These are phyloP conservation scores for Pangasius djambal DNA, from an alignment of 2,797 vertebrate species.

Conservation along the genomic window DNA sequence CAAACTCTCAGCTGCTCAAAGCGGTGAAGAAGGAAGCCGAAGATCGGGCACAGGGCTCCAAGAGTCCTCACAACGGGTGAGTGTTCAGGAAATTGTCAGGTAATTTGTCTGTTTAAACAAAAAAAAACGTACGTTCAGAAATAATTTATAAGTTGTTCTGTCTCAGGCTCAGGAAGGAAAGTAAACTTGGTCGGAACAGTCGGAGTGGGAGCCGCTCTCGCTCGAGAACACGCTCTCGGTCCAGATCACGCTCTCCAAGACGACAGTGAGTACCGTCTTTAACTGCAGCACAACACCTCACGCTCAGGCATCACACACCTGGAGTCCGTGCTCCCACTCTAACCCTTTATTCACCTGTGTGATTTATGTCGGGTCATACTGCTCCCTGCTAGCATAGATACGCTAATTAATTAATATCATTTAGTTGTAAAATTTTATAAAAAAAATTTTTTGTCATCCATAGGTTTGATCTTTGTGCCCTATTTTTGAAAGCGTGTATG, in stretches of 20 bases:
- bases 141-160: neutral
- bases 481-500: neutral
- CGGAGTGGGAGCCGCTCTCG: slow-evolving; percentile 86
- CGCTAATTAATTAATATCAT: too few relatives aligned
- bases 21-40: slow-evolving; percentile 90
- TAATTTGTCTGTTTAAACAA: neutral
- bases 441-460: too few relatives aligned
- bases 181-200: slow-evolving; percentile 90
- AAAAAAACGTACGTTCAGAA: neutral
- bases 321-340: neutral
- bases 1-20: slow-evolving; percentile 83
- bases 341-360: neutral
- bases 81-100: slow-evolving; percentile 39
- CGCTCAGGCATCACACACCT: neutral
- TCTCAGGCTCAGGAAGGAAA: slow-evolving; percentile 89
- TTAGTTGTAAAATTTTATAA: too few relatives aligned
- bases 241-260: slow-evolving; percentile 87
- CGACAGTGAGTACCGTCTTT: slow-evolving; percentile 84
- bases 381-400: neutral
- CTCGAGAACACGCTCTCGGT: slow-evolving; percentile 89
- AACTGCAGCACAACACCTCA: neutral
- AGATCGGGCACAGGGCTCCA: slow-evolving; percentile 84
- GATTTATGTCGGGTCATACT: neutral
- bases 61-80: slow-evolving; percentile 97
- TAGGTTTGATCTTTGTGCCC: too few relatives aligned